These are phyloP conservation scores for Zenarchopterus dispar DNA, from an alignment of 2,797 vertebrate genomes.

Conservation along the genomic window DNA sequence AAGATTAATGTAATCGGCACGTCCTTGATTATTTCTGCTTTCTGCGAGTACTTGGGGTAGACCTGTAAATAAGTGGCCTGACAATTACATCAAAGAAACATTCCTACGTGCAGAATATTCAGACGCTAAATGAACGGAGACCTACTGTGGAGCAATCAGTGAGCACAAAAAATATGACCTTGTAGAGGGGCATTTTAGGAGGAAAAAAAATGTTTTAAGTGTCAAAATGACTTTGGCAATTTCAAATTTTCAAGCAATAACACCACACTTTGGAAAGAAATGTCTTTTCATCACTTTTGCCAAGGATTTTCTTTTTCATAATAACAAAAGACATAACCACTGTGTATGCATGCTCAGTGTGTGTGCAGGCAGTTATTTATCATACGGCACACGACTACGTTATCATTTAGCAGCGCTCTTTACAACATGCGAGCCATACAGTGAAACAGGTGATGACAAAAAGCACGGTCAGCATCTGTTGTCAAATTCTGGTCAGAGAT, in stretches of 20 bases:
- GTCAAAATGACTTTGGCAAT: background rate
- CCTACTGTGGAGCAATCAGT: background rate
- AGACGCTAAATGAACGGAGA: conserved; percentile 5
- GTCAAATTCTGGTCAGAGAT: conserved; percentile 68
- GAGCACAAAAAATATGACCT: background rate
- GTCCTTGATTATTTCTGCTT: conserved; percentile 4
- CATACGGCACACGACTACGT: conserved; percentile 19
- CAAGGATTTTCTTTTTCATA: background rate
- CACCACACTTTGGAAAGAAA: conserved; percentile 3
- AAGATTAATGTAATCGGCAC: conserved; percentile 15
- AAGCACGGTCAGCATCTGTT: conserved; percentile 71
- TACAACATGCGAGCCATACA: conserved; percentile 75
- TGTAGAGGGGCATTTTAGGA: background rate
- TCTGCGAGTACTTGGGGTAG: background rate
- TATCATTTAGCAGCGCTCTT: conserved; percentile 43
- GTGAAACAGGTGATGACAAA: conserved; percentile 68
- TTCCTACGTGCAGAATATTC: background rate
- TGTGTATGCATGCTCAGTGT: background rate
- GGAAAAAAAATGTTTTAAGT: conserved; percentile 1
- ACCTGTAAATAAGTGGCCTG: conserved; percentile 2
- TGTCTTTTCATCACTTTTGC: conserved; percentile 4
- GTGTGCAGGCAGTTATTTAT: background rate
- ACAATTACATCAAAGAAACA: background rate
- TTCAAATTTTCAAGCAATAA: background rate
- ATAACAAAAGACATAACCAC: background rate